Percentiles rank a stretch among this genome's conserved stretches.
These are phyloP conservation scores for Nomada hirtipes DNA, from an alignment of 2,888 invertebrate species.

Conservation along the genomic window DNA sequence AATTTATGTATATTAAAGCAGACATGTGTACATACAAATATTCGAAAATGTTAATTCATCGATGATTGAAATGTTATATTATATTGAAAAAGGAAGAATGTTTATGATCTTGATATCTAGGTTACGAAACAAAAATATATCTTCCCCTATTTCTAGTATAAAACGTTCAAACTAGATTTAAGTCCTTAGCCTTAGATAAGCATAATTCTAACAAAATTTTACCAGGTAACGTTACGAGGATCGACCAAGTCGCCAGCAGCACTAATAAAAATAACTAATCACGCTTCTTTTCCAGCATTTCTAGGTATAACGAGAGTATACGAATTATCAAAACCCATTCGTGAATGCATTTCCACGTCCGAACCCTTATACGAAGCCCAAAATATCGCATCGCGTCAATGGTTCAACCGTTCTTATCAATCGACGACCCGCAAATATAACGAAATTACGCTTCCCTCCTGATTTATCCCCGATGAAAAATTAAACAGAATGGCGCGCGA, in stretches of 20 bases:
- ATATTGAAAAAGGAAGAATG: too few relatives aligned
- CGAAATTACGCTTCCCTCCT: neutral
- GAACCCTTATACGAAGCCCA: neutral
- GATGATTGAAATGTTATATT: too few relatives aligned
- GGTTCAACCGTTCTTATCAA: neutral
- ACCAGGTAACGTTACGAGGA: conserved; percentile 2
- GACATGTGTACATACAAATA: too few relatives aligned
- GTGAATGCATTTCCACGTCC: neutral
- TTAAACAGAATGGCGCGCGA: neutral
- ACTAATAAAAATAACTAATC: conserved; percentile 28
- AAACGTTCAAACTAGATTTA: neutral
- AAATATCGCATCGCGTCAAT: conserved; percentile 9
- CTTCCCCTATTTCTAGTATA: neutral
- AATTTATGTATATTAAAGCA: too few relatives aligned
- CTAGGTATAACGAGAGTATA: conserved; percentile 7
- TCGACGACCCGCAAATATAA: neutral
- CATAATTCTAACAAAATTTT: conserved; percentile 12
- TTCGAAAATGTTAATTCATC: too few relatives aligned
- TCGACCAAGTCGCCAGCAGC: neutral
- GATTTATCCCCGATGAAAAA: neutral
- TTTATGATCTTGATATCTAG: too few relatives aligned
- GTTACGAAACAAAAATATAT: neutral
- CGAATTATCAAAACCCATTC: conserved; percentile 14
- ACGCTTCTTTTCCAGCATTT: conserved; percentile 48
- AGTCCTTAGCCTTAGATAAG: neutral